A percentile compares a stretch with the other conserved stretches of the same genome.
These are phyloP conservation scores for Drosophila testacea DNA, from an alignment of 2,888 invertebrate species.

Conservation along the genomic window DNA sequence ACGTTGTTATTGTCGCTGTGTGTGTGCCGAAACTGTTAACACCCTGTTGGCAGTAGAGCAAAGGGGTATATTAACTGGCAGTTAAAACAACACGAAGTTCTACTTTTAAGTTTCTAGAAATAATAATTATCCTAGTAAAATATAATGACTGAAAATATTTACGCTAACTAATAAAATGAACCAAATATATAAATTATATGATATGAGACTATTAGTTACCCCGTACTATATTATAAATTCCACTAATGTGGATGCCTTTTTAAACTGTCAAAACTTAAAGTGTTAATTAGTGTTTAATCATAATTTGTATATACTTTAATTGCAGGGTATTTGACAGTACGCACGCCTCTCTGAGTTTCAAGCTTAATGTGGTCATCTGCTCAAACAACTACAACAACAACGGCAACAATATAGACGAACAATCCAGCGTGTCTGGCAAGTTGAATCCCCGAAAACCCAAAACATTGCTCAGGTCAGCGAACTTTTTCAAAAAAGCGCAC, in stretches of 20 bases:
- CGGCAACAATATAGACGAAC: slow-evolving; percentile 35
- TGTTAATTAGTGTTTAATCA: background rate
- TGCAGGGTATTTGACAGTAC: slow-evolving; percentile 31
- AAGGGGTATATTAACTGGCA: background rate
- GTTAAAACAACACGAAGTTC: no score
- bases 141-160: no score
- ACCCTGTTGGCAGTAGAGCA: slow-evolving; percentile 20
- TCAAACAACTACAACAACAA: slow-evolving; percentile 42
- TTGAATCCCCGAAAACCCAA: slow-evolving; percentile 62
- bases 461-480: slow-evolving; percentile 78
- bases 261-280: no score
- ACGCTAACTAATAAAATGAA: no score
- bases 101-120: no score
- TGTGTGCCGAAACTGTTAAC: slow-evolving; percentile 42
- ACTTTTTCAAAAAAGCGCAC: slow-evolving; percentile 59
- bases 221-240: background rate
- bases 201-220: background rate
- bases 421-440: slow-evolving; percentile 68
- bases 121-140: no score
- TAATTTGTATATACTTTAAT: background rate
- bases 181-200: no score
- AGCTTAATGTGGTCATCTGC: slow-evolving; percentile 73
- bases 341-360: background rate
- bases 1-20: slow-evolving; percentile 8
- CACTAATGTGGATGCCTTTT: no score